Base-by-base conservation (phyloP, 2,888 invertebrate genomes). In the Alentia gelatinosa region DNA sequence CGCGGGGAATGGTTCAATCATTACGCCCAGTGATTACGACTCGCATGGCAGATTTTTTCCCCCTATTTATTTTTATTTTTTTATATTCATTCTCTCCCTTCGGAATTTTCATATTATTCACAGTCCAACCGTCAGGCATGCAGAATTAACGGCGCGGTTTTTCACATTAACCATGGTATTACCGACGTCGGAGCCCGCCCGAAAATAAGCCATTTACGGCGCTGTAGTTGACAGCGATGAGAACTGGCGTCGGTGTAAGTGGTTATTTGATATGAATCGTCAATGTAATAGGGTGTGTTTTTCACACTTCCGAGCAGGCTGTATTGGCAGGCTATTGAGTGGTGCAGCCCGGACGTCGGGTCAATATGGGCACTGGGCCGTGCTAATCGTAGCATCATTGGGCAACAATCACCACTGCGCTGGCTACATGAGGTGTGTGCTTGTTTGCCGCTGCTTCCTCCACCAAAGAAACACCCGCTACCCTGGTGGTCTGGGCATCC, bases 251-350 rank as follows among this genome's bases (percentile, higher is more conserved):
- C 26, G 30, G 42, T 47, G 47, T 47, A 86, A 33, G 86, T 86
- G 47, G 86, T 47, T 86, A 86, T 86, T 86, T 86, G 86, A 86
- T 86, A 86, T 47, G 47, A 86, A 86, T 86, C 47, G 47, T 35
- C 86, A 86, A 86, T 86, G 47, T 86, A 86, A 86, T 86, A 86
- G 47, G 30, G 86, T 47, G 47, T 86, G 86, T 86, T 86, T 42
- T 86, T 86, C 86, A 86, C 86, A 86, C 86, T 47, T 86, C 47
- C 33, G 42, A 42, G 50, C 86, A 47, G 30, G 86, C 86, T 47
- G 42, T 47, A 47, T 86, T 86, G 86, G 86, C 86, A 86, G 47
- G 42, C 33, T 86, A 33, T 42, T 30, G 42, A 47, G 86, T 42
- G 86, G 35, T 47, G 50, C 26, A 33, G 33, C 42, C 15, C 30